These are phyloP conservation scores for Bombus consobrinus DNA, from an alignment of 1,140 invertebrate genomes.

Conservation along the genomic window DNA sequence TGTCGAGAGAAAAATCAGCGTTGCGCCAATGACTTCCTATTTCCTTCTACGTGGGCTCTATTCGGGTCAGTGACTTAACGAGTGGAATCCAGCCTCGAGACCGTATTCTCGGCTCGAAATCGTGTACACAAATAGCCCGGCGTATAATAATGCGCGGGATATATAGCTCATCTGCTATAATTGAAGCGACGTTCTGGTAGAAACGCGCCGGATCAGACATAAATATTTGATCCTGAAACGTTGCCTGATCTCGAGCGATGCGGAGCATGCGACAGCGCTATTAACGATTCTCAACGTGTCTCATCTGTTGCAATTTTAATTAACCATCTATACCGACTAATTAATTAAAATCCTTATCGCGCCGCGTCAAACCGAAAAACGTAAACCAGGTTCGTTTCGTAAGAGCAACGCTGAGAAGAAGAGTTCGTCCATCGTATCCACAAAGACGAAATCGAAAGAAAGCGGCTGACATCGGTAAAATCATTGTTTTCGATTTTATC, in stretches of 20 bases:
- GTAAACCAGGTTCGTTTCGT: not conserved
- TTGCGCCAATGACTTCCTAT: constrained; percentile 51
- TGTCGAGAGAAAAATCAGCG: constrained; percentile 37
- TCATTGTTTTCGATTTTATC: too few species aligned
- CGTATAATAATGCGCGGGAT: constrained; percentile 34
- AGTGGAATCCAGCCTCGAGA: constrained; percentile 50
- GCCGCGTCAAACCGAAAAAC: not conserved
- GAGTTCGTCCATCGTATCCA: accelerated
- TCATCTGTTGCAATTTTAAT: not conserved
- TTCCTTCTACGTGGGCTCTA: constrained; percentile 57
- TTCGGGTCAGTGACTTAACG: constrained; percentile 64
- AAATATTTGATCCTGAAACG: constrained; percentile 37
- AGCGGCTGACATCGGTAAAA: too few species aligned
- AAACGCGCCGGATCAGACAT: constrained; percentile 11
- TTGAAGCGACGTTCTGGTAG: constrained; percentile 9
- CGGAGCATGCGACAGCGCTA: not conserved
- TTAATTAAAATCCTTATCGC: not conserved
- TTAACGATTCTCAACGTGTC: constrained; percentile 9
- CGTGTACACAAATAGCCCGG: constrained; percentile 51
- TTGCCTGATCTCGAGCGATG: not conserved
- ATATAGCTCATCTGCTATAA: constrained; percentile 32
- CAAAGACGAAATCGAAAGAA: too few species aligned
- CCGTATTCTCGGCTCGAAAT: constrained; percentile 53
- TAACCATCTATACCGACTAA: not conserved
- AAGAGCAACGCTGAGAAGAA: too few species aligned